Evolutionary conservation across 2,888 invertebrate genomes (phyloP), one percentile per base, ranked within the genome.

Genomic region (Eilema griseolum): DNA sequence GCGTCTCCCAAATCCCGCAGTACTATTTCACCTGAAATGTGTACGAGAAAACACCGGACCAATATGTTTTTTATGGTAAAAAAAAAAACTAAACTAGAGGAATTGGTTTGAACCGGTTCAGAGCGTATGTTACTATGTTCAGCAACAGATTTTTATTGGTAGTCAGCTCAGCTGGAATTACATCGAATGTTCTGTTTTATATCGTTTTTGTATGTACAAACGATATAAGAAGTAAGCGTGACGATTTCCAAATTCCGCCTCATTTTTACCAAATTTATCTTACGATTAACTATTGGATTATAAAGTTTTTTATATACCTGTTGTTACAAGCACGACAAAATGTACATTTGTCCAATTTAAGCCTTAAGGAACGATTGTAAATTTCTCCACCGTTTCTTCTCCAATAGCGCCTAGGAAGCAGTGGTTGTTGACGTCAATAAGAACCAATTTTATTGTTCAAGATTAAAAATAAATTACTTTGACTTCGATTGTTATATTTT

Each of bases 1-100:
- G 87, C 83, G 81, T 77, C 77, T 79, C 77, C 79, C 80, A 81
- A 82, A 79, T 81, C 84, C 83, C 81, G 69, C 71, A 83, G 83
- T 81, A 86, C 87, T 88, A 89, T 89, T 90, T 90, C 83, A 87
- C 87, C 85, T 86, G 82, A 85, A 85, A 75, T 79, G 79, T 82
- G 82, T 82, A 82, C 79, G 83, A 83, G 80, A 76, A 82, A 87
- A 87, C 86, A 88, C 82, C 81, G 83, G 78, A 71, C 79, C 86
- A 85, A 89, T 89, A 88, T 85, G 86, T 86, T 84, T 89, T 89
- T 88, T 88, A 87, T 86, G 75, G 77, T 71, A 75, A 73, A 83
- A 83, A 80, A n/a, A 83, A 85, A 78, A 80, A 77, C 79, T 75
- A 83, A 84, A 81, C 76, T 80, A 76, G 81, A 83, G 74, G 81